A percentile compares a stretch with the other conserved stretches of the same genome.
Evolutionary conservation across 2,113 vertebrate species (phyloP).

Genomic region (Lagopus muta): DNA sequence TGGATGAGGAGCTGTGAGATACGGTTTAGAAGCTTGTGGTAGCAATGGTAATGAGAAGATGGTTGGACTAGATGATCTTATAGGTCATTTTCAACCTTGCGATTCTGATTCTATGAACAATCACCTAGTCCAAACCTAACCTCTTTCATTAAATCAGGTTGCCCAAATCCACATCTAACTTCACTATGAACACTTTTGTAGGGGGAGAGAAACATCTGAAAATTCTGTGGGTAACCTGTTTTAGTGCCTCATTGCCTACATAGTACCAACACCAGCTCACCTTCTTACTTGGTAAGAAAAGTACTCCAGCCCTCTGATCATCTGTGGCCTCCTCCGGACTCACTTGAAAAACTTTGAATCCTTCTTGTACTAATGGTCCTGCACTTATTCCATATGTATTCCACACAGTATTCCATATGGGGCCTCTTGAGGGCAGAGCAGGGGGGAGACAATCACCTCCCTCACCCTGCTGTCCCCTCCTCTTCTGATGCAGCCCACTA

Average conservation of each 20-base stretch:
- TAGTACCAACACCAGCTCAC: neutral
- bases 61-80: too few species aligned
- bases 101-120: neutral
- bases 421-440: neutral
- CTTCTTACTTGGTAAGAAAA: neutral
- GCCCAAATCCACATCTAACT: neutral
- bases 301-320: neutral
- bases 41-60: too few species aligned
- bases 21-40: too few species aligned
- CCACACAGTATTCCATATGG: neutral
- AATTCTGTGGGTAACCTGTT: neutral
- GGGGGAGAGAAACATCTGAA: neutral
- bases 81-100: too few species aligned
- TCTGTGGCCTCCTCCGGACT: neutral
- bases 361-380: neutral
- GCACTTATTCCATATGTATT: too few species aligned
- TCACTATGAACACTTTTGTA: neutral
- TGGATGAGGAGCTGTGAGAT: too few species aligned
- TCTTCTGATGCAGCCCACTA: neutral
- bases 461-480: neutral
- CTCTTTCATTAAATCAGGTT: neutral
- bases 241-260: neutral
- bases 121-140: neutral
- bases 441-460: neutral
- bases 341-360: neutral